A percentile compares a stretch with the other conserved stretches of the same genome.
These are phyloP conservation scores for Hirundichthys speculiger DNA, from an alignment of 2,113 vertebrate species.

Conservation along the genomic window DNA sequence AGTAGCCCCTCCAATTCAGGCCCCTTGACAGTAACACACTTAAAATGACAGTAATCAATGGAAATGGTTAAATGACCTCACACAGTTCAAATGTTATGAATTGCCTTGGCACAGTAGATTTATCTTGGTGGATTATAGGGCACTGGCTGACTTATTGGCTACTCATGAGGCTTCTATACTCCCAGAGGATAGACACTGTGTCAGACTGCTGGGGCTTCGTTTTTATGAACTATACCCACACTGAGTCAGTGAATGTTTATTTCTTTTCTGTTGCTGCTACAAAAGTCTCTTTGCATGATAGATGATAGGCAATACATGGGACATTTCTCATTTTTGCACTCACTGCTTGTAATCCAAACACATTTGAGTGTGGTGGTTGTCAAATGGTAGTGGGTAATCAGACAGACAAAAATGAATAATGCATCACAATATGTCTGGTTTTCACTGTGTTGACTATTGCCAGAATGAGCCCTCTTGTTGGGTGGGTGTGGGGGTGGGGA, in stretches of 20 bases:
- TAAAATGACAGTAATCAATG: slow-evolving; percentile 73
- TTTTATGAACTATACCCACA: slow-evolving; percentile 56
- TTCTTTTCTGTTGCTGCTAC: slow-evolving; percentile 26
- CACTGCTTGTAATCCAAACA: slow-evolving; percentile 71
- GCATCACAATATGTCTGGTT: slow-evolving; percentile 69
- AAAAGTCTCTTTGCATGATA: slow-evolving; percentile 63
- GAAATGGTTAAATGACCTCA: slow-evolving; percentile 63
- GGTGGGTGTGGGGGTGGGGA: too few species aligned
- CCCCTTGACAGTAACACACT: slow-evolving; percentile 48
- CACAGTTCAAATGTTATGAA: slow-evolving; percentile 63
- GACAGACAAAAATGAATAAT: slow-evolving; percentile 74
- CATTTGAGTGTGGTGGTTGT: slow-evolving; percentile 75
- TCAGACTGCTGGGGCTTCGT: slow-evolving; percentile 46
- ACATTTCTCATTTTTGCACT: slow-evolving; percentile 52
- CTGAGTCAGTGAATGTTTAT: slow-evolving; percentile 40
- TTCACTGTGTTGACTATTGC: slow-evolving; percentile 72
- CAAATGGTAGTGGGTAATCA: slow-evolving; percentile 70
- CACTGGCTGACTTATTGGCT: slow-evolving; percentile 53
- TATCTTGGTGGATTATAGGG: slow-evolving; percentile 54
- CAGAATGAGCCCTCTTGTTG: slow-evolving; percentile 45
- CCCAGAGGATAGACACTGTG: slow-evolving; percentile 47
- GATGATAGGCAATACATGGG: slow-evolving; percentile 48
- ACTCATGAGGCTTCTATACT: slow-evolving; percentile 46
- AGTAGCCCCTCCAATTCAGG: slow-evolving; percentile 58
- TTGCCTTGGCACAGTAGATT: slow-evolving; percentile 43